Percentiles rank a stretch among this genome's conserved stretches.
phyloP scores from a whole-genome alignment of 1,140 invertebrate genomes.

The Neuroterus valhalla region DNA sequence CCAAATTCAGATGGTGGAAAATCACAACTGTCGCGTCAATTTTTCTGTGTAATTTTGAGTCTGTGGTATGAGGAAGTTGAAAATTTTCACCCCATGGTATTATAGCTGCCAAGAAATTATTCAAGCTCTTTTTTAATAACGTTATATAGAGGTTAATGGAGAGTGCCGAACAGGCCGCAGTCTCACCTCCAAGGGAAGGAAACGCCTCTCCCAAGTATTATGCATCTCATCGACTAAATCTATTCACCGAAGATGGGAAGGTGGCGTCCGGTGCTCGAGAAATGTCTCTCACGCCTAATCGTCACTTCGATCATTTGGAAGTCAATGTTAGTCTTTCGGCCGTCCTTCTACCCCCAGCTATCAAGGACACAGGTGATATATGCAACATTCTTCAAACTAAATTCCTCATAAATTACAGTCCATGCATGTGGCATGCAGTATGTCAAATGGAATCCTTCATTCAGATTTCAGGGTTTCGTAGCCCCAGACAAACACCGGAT shows the following conservation, averaged over 20 bases:
- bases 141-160: constrained; percentile 87
- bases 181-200: constrained; percentile 79
- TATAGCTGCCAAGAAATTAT: constrained; percentile 4
- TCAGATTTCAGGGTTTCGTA: no score
- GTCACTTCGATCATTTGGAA: constrained; percentile 87
- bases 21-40: neutral
- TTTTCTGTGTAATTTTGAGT: neutral
- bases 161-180: constrained; percentile 88
- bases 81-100: neutral
- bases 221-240: constrained; percentile 83
- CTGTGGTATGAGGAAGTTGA: neutral
- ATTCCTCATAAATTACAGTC: no score
- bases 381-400: neutral
- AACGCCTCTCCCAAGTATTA: constrained; percentile 78
- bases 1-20: no score
- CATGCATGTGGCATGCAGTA: no score
- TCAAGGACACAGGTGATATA: constrained; percentile 84
- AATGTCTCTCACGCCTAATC: constrained; percentile 81
- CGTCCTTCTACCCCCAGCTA: constrained; percentile 90
- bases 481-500: no score
- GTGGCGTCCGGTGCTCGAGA: constrained; percentile 80
- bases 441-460: no score
- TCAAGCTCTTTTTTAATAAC: constrained; percentile 31
- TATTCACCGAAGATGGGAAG: constrained; percentile 82
- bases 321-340: constrained; percentile 92